phyloP scores from a whole-genome alignment of 2,888 invertebrate species.

The Chironomus tentans region DNA sequence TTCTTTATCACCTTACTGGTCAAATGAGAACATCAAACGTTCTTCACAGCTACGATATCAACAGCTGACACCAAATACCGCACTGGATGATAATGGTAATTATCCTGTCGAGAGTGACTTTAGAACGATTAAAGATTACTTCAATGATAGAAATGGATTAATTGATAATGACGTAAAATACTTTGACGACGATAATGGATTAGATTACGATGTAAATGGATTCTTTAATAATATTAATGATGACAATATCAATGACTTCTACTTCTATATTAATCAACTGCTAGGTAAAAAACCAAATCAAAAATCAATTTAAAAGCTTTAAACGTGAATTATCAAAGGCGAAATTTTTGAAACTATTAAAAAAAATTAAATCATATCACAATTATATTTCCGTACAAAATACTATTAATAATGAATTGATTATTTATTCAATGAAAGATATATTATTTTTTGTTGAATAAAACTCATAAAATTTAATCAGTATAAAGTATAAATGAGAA shows the following conservation, averaged over 20 bases:
- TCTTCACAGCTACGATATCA: not conserved
- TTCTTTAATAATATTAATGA: conserved; percentile 21
- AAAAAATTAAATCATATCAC: no score
- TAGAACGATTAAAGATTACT: not conserved
- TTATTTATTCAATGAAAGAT: no score
- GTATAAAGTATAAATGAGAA: no score
- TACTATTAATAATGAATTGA: not conserved
- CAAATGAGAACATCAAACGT: conserved; percentile 21
- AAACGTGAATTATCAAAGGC: not conserved
- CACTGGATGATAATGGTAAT: not conserved
- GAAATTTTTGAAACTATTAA: no score
- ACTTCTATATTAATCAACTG: conserved; percentile 24
- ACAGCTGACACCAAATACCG: not conserved
- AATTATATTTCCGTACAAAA: not conserved
- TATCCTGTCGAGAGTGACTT: not conserved
- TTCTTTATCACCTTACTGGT: conserved; percentile 1
- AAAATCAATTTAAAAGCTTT: conserved; percentile 19
- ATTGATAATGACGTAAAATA: not conserved
- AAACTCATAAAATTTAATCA: no score
- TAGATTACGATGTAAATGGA: conserved; percentile 11
- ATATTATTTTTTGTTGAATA: no score
- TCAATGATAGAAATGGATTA: not conserved
- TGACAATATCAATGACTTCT: conserved; percentile 26
- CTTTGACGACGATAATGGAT: not conserved
- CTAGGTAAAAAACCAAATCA: conserved; percentile 13